Conservation (phyloP, 2,888 invertebrate genomes). For the Petrophora chlorosata region DNA sequence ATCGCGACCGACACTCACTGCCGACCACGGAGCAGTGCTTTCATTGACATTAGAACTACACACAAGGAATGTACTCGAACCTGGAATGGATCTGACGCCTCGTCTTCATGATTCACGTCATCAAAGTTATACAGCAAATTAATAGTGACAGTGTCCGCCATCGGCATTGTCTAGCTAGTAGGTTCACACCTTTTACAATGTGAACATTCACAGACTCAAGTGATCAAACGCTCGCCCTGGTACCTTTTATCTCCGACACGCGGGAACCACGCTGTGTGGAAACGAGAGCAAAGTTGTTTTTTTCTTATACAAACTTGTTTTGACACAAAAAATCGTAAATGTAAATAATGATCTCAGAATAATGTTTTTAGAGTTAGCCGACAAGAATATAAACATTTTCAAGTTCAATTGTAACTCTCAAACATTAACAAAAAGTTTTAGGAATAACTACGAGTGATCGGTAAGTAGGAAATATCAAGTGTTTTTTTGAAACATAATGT, state of each 20-base stretch:
- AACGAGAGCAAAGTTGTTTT: conserved; percentile 24
- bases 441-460: background rate
- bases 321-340: conserved; percentile 19
- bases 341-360: conserved; percentile 18
- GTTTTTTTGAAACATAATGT: background rate
- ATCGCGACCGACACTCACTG: too few relatives aligned
- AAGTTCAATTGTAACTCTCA: conserved; percentile 3
- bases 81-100: conserved; percentile 3
- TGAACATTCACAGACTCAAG: conserved; percentile 35
- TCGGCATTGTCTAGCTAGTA: conserved; percentile 43
- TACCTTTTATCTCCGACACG: conserved; percentile 16
- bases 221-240: conserved; percentile 15
- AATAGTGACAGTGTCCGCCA: conserved; percentile 53
- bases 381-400: conserved; percentile 4
- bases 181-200: conserved; percentile 36
- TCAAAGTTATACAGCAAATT: conserved; percentile 50
- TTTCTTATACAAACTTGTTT: conserved; percentile 19
- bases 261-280: conserved; percentile 21
- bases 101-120: conserved; percentile 43
- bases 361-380: conserved; percentile 3
- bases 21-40: too few relatives aligned
- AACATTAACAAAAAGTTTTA: background rate
- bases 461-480: too few relatives aligned
- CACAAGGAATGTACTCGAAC: background rate
- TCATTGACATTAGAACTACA: too few relatives aligned